A percentile compares a stretch with the other conserved stretches of the same genome.
phyloP scores from a whole-genome alignment of 2,797 vertebrate genomes.

The Acridotheres tristis region DNA sequence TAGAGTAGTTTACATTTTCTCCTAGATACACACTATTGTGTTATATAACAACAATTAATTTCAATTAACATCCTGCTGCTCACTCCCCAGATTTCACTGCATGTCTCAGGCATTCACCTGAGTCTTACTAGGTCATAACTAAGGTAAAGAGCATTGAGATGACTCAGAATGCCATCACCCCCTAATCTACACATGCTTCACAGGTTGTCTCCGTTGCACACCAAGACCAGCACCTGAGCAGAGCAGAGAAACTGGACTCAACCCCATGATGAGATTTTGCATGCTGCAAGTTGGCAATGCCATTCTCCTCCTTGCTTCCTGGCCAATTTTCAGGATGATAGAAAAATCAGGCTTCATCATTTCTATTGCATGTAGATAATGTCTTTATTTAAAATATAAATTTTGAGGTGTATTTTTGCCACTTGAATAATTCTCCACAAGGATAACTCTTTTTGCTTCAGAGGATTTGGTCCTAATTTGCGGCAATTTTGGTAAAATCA shows the following conservation, averaged over 20 bases:
- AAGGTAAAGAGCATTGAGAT: not conserved
- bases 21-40: not conserved
- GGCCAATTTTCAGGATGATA: not conserved
- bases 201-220: not conserved
- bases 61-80: not conserved
- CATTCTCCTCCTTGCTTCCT: not conserved
- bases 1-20: not conserved
- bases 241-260: not conserved
- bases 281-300: not conserved
- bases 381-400: not conserved
- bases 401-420: not conserved
- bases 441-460: not conserved
- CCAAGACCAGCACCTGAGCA: not conserved
- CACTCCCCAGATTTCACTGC: not conserved
- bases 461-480: not conserved
- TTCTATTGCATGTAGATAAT: not conserved
- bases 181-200: not conserved
- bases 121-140: not conserved
- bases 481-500: not conserved
- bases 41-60: not conserved
- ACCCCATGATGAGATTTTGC: accelerated
- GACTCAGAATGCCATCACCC: not conserved
- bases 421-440: not conserved
- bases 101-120: not conserved
- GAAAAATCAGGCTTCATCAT: not conserved